Percentiles rank a stretch among this genome's conserved stretches.
These are phyloP conservation scores for Eilema sororculum DNA, from an alignment of 2,888 invertebrate species.

Conservation along the genomic window DNA sequence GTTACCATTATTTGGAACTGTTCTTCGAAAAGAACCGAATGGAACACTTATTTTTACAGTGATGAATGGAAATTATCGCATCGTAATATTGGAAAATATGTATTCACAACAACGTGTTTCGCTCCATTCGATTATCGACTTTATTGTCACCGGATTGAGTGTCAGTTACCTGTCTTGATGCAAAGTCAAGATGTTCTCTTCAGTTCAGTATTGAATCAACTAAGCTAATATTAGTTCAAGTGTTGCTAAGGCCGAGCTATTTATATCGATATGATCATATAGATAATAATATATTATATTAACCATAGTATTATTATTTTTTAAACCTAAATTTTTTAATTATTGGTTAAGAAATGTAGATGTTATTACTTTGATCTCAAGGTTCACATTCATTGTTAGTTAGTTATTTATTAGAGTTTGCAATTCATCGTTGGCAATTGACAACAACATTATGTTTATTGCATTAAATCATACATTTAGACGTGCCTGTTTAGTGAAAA, in stretches of 20 bases:
- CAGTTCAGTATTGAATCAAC: conserved; percentile 47
- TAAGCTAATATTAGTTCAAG: conserved; percentile 60
- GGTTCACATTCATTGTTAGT: not conserved
- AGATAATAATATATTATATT: conserved; percentile 22
- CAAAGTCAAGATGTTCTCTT: conserved; percentile 22
- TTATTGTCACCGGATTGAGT: conserved; percentile 10
- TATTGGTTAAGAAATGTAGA: not conserved
- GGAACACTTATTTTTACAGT: conserved; percentile 36
- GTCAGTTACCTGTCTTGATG: conserved; percentile 15
- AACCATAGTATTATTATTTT: not conserved
- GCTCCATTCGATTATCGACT: conserved; percentile 19
- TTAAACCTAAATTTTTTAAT: conserved; percentile 16
- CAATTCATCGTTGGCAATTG: not conserved
- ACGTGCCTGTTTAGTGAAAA: not conserved
- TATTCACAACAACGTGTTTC: conserved; percentile 16
- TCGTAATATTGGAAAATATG: conserved; percentile 31
- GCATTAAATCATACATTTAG: not conserved
- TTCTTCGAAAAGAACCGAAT: conserved; percentile 26
- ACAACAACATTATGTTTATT: not conserved
- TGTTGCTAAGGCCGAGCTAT: conserved; percentile 59
- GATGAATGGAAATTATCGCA: conserved; percentile 33
- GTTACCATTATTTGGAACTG: conserved; percentile 38
- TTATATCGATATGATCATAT: conserved; percentile 53
- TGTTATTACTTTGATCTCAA: not conserved
- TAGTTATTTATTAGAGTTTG: not conserved